A percentile compares a stretch with the other conserved stretches of the same genome.
Conservation (phyloP, 2,113 vertebrate genomes). For the Rhegmatorhina hoffmannsi region DNA sequence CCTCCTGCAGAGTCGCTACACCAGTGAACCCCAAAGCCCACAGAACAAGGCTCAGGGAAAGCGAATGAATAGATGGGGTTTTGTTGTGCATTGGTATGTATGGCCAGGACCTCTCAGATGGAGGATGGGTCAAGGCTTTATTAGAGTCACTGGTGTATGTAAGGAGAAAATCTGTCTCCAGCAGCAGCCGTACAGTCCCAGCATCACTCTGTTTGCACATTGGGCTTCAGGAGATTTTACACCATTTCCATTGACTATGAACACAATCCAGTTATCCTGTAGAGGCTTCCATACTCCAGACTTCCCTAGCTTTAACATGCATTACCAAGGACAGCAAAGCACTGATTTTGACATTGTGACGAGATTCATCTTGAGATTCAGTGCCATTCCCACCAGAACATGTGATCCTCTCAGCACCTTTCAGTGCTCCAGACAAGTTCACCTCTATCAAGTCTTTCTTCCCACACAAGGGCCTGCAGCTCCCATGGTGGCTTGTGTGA, state of each 20-base stretch:
- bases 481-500: neutral
- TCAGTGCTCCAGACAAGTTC: neutral
- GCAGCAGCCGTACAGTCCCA: neutral
- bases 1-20: neutral
- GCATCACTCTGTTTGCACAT: neutral
- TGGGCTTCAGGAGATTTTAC: neutral
- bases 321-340: neutral
- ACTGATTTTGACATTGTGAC: neutral
- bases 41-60: neutral
- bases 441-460: neutral
- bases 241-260: neutral
- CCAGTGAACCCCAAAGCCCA: neutral
- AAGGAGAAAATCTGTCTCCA: neutral
- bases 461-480: neutral
- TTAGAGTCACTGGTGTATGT: fast-evolving
- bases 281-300: neutral
- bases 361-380: neutral
- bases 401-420: neutral
- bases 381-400: neutral
- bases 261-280: neutral
- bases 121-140: neutral
- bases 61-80: fast-evolving
- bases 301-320: neutral
- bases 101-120: neutral
- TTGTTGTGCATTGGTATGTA: neutral